Conservation (phyloP, 2,113 vertebrate genomes). For the Percina caprodes region DNA sequence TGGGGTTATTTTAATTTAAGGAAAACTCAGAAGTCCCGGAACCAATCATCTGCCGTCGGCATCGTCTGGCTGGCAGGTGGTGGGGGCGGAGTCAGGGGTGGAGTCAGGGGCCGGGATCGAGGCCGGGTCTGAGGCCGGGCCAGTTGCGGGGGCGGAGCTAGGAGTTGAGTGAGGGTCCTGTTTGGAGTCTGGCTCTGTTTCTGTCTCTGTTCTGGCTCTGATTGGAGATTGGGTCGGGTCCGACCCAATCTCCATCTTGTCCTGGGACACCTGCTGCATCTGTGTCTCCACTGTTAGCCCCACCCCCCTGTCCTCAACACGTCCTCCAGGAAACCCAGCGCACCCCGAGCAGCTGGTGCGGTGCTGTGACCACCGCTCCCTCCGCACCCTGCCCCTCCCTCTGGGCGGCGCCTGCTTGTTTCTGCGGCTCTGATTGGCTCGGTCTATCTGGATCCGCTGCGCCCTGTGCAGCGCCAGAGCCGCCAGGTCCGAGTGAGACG, state of each 20-base stretch:
- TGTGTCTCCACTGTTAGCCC: slow-evolving; percentile 25
- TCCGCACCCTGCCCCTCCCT: slow-evolving; percentile 18
- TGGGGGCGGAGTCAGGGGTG: neutral
- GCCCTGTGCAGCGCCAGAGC: slow-evolving; percentile 78
- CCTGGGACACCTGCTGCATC: slow-evolving; percentile 1
- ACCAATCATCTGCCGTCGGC: neutral
- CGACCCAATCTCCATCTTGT: slow-evolving; percentile 7
- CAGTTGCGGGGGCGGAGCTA: neutral
- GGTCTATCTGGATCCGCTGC: slow-evolving; percentile 62
- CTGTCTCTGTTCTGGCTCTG: too few species aligned
- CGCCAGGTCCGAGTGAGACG: slow-evolving; percentile 92
- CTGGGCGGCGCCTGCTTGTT: neutral
- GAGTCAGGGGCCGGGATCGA: neutral
- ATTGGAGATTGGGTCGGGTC: neutral
- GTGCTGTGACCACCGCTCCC: slow-evolving; percentile 20
- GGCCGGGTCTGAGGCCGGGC: neutral
- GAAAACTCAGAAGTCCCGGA: neutral
- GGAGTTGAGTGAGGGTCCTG: neutral
- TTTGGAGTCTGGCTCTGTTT: slow-evolving; percentile 11
- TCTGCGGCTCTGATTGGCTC: slow-evolving; percentile 68
- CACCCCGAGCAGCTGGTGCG: slow-evolving; percentile 27
- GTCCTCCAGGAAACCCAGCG: neutral
- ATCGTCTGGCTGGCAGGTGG: neutral
- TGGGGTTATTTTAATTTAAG: too few species aligned
- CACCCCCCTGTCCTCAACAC: slow-evolving; percentile 17